A percentile compares a stretch with the other conserved stretches of the same genome.
phyloP scores from a whole-genome alignment of 2,888 invertebrate species.

The Chaetoderma sp. region DNA sequence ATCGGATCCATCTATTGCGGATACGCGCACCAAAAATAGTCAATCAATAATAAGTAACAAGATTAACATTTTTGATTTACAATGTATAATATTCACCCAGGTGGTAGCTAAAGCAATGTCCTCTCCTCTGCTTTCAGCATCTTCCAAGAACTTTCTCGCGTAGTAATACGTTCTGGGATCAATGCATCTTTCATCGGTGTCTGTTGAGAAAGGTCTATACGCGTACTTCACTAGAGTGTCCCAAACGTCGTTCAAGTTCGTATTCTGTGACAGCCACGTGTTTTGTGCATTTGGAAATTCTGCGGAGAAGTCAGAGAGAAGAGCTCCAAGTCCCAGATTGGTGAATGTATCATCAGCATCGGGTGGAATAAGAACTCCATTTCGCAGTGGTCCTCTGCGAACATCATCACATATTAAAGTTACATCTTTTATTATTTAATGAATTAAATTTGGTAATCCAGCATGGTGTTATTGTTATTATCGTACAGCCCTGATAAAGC shows the following conservation, averaged over 20 bases:
- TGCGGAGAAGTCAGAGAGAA: conserved; percentile 43
- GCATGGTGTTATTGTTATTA: no score
- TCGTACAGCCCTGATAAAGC: no score
- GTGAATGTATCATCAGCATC: conserved; percentile 64
- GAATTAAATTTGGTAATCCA: no score
- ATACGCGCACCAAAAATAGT: no score
- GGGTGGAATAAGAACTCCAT: conserved; percentile 59
- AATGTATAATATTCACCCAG: conserved; percentile 56
- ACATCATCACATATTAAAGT: no score
- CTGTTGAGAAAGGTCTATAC: conserved; percentile 45
- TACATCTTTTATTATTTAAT: no score
- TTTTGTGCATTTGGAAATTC: conserved; percentile 45
- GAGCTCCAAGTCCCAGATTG: conserved; percentile 56
- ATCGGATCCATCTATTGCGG: no score
- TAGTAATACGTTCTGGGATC: conserved; percentile 59
- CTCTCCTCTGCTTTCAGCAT: conserved; percentile 35
- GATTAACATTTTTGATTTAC: no score
- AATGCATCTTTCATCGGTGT: conserved; percentile 47
- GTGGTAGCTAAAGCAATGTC: conserved; percentile 55
- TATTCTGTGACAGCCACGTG: conserved; percentile 49
- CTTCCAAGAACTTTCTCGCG: conserved; percentile 51
- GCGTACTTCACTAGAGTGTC: conserved; percentile 55
- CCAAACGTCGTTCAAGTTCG: conserved; percentile 53
- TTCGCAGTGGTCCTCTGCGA: no score
- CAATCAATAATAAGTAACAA: no score